These are phyloP conservation scores for Egretta garzetta DNA, from an alignment of 2,113 vertebrate genomes.

Conservation along the genomic window DNA sequence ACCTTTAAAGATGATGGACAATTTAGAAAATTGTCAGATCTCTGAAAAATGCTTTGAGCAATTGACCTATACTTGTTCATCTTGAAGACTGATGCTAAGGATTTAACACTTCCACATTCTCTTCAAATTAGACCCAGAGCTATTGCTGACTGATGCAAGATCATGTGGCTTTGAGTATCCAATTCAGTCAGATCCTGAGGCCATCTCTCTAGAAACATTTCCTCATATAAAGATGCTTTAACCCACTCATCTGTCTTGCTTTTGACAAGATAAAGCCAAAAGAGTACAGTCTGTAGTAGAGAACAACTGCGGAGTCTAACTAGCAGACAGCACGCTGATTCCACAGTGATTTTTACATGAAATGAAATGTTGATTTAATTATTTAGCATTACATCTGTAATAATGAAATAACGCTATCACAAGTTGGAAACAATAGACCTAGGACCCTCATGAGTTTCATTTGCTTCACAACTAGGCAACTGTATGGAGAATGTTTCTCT, in stretches of 20 bases:
- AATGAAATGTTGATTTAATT: background rate
- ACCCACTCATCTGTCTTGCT: slow-evolving; percentile 14
- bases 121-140: slow-evolving; percentile 35
- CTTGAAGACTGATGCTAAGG: slow-evolving; percentile 45
- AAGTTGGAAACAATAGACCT: background rate
- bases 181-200: slow-evolving; percentile 37
- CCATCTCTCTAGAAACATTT: slow-evolving; percentile 32
- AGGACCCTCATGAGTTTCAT: background rate
- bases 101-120: slow-evolving; percentile 43
- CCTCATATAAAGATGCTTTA: slow-evolving; percentile 32
- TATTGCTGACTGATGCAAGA: slow-evolving; percentile 23
- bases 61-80: slow-evolving; percentile 50
- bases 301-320: background rate
- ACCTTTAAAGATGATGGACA: slow-evolving; percentile 54
- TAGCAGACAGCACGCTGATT: background rate
- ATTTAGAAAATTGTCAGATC: slow-evolving; percentile 64
- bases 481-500: background rate
- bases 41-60: slow-evolving; percentile 52
- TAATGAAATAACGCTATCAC: background rate
- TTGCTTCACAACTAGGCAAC: background rate
- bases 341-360: background rate
- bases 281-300: background rate
- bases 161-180: slow-evolving; percentile 19
- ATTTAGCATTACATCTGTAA: background rate
- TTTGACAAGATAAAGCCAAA: slow-evolving; percentile 29